Evolutionary conservation across 2,888 invertebrate genomes (phyloP), one percentile per base, ranked within the genome.

Genomic region (Drosophila formosana): DNA sequence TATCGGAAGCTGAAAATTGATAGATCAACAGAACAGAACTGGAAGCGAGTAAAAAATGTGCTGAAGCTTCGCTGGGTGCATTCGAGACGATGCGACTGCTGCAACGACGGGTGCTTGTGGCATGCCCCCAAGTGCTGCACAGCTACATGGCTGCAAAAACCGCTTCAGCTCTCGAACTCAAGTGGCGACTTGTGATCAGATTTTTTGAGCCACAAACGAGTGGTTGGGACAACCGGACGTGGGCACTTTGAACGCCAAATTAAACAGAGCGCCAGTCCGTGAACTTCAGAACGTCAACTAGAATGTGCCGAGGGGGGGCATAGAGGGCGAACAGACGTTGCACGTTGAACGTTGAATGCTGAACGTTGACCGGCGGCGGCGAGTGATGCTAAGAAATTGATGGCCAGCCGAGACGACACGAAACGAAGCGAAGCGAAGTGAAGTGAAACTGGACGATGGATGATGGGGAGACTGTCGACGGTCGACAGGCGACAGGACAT

Each of bases 201-300:
- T 67, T 72, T 75, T 63, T 72, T 32, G 41, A 30, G 45, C 57
- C 43, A 45, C 37, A 55, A 45, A 45, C 30, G 57, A 72, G 73
- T 55, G 52, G 30, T 28, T 51, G 37, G 47, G 34, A n/a, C 43
- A 62, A 60, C 66, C 74, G 78, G 78, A 82, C 85, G 75, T 85
- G 75, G 66, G 69, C 85, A 80, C 75, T 85, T 78, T 73, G 80
- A 82, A 75, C 68, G 86, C 62, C 78, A 85, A 85, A 86, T 83
- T 82, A 86, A 86, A 80, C 78, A 64, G 77, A 66, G 77, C 70
- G 70, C 13, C 74, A 77, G 67, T 66, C 74, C 77, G 52, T 77
- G 77, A 77, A 70, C 77, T 73, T 60, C 69, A 52, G 32, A 58
- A 18, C 18, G 57, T 65, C 46, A 60, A 63, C 69, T 69, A 80